Base-by-base conservation (phyloP, 2,888 invertebrate genomes). In the Luffia ferchaultella region DNA sequence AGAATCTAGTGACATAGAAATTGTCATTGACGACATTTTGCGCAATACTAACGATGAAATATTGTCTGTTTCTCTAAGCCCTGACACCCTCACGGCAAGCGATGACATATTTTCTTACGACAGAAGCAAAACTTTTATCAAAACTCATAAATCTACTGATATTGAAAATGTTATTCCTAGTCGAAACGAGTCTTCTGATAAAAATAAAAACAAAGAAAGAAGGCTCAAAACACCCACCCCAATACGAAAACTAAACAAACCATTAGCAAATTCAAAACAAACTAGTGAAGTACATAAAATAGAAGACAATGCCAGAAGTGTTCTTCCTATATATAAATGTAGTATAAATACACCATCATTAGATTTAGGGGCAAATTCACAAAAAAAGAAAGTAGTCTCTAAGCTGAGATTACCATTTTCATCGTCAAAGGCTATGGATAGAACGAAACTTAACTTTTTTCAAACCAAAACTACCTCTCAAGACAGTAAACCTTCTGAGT, bases 391-490 rank as follows among this genome's bases (percentile, higher is more conserved):
- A 61, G 60, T 59, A 1, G 61, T 64, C 40, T 71, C 78, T 1
- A 84, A 77, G 62, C 63, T 85, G 59, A 76, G 70, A 60, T 56
- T 84, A 52, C 80, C 82, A 0, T 85, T n/a, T 64, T 67, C 80
- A 9, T 83, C 82, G 19, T 62, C 58, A 15, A 76, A 64, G 67
- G 62, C 74, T 44, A 79, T 80, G 76, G 83, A 84, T 46, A 82
- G 78, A 58, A 71, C 77, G 40, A 84, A 79, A 59, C 71, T 72
- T 15, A 78, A 75, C n/a, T 73, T 82, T 58, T 82, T 84, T 57
- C 79, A 76, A 64, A 73, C 60, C 50, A 84, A 76, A 70, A 61
- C 55, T 19, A 67, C 59, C 50, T 50, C 59, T 20, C 70, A 68
- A 55, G 72, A 70, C 40, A 60, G 49, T 5, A 80, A 82, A 55